These are phyloP conservation scores for Salmo trutta DNA, from an alignment of 2,797 vertebrate species.

Conservation along the genomic window DNA sequence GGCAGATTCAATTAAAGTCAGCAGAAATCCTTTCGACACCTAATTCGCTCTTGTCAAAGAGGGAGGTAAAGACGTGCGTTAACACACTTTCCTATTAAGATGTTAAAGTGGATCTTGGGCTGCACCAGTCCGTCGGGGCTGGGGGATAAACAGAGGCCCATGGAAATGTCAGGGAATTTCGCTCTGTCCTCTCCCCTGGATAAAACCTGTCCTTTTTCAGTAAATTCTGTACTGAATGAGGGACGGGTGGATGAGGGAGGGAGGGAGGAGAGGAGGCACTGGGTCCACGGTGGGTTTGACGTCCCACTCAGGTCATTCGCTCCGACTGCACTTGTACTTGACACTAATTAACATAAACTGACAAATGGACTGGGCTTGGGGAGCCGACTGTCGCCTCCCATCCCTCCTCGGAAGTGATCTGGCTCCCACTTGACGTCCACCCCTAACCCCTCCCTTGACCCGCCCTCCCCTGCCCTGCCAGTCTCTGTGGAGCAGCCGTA, in stretches of 20 bases:
- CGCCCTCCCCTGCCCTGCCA: background rate
- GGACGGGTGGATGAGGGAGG: background rate
- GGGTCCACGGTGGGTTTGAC: background rate
- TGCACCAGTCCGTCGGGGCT: constrained; percentile 37
- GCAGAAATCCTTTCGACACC: constrained; percentile 94
- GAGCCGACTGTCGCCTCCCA: constrained; percentile 36
- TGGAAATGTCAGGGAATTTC: constrained; percentile 36
- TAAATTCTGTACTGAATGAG: constrained; percentile 2
- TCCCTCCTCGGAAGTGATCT: constrained; percentile 10
- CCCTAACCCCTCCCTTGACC: constrained; percentile 14
- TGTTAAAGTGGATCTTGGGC: constrained; percentile 83
- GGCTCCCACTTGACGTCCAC: background rate
- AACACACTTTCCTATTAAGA: constrained; percentile 88
- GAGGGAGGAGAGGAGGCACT: background rate
- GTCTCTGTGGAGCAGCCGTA: constrained; percentile 20
- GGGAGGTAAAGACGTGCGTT: constrained; percentile 80
- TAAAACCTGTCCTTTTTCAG: constrained; percentile 21
- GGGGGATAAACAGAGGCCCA: constrained; percentile 35
- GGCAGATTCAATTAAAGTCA: constrained; percentile 94
- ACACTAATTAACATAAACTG: constrained; percentile 52
- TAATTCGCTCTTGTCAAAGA: constrained; percentile 88
- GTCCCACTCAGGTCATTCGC: constrained; percentile 27
- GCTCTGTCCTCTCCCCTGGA: constrained; percentile 22
- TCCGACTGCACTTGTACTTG: constrained; percentile 29
- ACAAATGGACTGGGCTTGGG: constrained; percentile 39